phyloP scores from a whole-genome alignment of 2,888 invertebrate species.

The Plemyria rubiginata region DNA sequence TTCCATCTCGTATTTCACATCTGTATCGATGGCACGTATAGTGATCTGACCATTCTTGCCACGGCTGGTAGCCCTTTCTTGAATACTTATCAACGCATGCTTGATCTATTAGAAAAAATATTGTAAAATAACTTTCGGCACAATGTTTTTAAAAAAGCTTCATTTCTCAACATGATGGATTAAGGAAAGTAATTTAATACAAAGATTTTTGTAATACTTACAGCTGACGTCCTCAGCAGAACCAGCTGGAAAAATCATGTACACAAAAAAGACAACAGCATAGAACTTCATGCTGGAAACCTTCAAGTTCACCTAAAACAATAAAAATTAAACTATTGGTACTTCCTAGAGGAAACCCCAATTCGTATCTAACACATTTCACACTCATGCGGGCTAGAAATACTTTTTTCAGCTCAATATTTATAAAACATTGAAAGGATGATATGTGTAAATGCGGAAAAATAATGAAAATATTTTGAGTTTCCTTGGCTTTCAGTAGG shows the following conservation, averaged over 20 bases:
- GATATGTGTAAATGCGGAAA: conserved; percentile 53
- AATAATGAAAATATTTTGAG: conserved; percentile 65
- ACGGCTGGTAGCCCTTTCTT: conserved; percentile 80
- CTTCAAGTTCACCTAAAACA: conserved; percentile 39
- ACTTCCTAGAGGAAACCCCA: conserved; percentile 18
- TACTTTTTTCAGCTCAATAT: conserved; percentile 63
- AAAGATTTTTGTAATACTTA: conserved; percentile 53
- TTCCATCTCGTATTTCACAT: conserved; percentile 79
- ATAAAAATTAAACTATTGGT: neutral
- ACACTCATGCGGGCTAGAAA: conserved; percentile 54
- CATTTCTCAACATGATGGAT: no score
- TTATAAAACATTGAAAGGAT: conserved; percentile 66
- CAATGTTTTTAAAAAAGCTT: no score
- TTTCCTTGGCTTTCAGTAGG: conserved; percentile 50
- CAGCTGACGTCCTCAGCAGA: conserved; percentile 76
- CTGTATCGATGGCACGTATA: conserved; percentile 79
- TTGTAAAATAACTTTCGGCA: no score
- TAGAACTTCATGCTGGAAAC: conserved; percentile 60
- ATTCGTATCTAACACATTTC: conserved; percentile 38
- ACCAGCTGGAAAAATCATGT: conserved; percentile 54
- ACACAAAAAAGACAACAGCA: conserved; percentile 55
- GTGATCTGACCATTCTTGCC: conserved; percentile 82
- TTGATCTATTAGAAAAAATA: conserved; percentile 62
- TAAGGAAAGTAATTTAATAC: no score
- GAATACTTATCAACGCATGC: conserved; percentile 81